A percentile compares a stretch with the other conserved stretches of the same genome.
These are phyloP conservation scores for Lithophane semibrunnea DNA, from an alignment of 2,888 invertebrate species.

Conservation along the genomic window DNA sequence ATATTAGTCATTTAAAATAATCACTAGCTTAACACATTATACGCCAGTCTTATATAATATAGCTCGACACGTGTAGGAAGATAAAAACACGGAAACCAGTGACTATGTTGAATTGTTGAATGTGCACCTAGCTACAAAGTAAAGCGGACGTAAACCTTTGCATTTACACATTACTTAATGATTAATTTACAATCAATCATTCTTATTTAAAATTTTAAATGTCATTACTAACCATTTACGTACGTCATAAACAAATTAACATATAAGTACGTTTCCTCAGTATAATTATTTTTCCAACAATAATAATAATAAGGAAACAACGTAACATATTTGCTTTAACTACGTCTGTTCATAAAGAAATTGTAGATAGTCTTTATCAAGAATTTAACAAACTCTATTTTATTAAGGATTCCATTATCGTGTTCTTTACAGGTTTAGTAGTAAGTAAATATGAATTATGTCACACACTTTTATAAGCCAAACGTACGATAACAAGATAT, in stretches of 20 bases:
- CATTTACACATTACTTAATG: slow-evolving; percentile 34
- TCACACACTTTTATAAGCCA: slow-evolving; percentile 42
- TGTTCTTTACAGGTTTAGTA: slow-evolving; percentile 30
- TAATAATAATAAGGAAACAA: slow-evolving; percentile 53
- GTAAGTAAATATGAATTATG: slow-evolving; percentile 35
- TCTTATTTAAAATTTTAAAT: slow-evolving; percentile 49
- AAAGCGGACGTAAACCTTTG: slow-evolving; percentile 52
- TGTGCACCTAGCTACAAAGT: slow-evolving; percentile 53
- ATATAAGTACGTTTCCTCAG: slow-evolving; percentile 38
- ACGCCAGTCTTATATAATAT: slow-evolving; percentile 63
- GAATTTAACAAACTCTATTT: slow-evolving; percentile 22
- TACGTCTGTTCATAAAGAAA: slow-evolving; percentile 53
- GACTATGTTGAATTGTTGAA: slow-evolving; percentile 56
- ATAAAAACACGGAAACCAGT: slow-evolving; percentile 64
- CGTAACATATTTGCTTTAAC: slow-evolving; percentile 32
- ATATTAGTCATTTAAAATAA: slow-evolving; percentile 63
- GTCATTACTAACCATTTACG: slow-evolving; percentile 28
- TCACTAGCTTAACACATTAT: slow-evolving; percentile 50
- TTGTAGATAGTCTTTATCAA: slow-evolving; percentile 33
- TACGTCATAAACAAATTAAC: slow-evolving; percentile 49
- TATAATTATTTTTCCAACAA: slow-evolving; percentile 43
- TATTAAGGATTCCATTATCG: slow-evolving; percentile 42
- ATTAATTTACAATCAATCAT: slow-evolving; percentile 39
- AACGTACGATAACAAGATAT: slow-evolving; percentile 43
- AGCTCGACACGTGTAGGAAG: slow-evolving; percentile 66